These are phyloP conservation scores for Epiblema foenella DNA, from an alignment of 2,888 invertebrate genomes.

Conservation along the genomic window DNA sequence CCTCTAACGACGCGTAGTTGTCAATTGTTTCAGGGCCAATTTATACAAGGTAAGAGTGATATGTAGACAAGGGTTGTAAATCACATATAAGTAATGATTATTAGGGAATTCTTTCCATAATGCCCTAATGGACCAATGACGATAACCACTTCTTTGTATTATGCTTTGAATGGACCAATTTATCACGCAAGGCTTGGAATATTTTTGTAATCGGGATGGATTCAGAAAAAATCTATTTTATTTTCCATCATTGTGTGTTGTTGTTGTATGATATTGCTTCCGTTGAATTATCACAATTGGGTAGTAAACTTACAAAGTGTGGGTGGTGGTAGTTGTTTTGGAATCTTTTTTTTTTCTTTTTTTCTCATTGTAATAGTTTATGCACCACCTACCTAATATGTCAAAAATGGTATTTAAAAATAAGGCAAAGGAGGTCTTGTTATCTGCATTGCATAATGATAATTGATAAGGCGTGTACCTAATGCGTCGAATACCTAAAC, in stretches of 20 bases:
- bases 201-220: not conserved
- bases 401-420: too few species aligned
- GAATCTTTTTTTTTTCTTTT: too few species aligned
- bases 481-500: too few species aligned
- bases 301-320: too few species aligned
- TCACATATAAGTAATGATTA: not conserved
- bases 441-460: too few species aligned
- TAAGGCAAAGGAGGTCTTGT: too few species aligned
- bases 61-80: not conserved
- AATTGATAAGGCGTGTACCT: too few species aligned
- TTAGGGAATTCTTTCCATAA: not conserved
- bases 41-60: not conserved
- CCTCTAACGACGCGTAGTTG: not conserved
- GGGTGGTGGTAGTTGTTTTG: too few species aligned
- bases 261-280: not conserved
- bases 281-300: not conserved
- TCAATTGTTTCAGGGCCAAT: not conserved
- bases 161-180: not conserved
- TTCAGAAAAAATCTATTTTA: conserved; percentile 7
- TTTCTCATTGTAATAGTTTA: too few species aligned
- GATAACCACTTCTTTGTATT: not conserved
- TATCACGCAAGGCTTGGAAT: conserved; percentile 18
- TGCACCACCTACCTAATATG: too few species aligned
- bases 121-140: not conserved
- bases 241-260: not conserved